Conservation (phyloP, 2,888 invertebrate genomes). For the Pseudococcus viburni region DNA sequence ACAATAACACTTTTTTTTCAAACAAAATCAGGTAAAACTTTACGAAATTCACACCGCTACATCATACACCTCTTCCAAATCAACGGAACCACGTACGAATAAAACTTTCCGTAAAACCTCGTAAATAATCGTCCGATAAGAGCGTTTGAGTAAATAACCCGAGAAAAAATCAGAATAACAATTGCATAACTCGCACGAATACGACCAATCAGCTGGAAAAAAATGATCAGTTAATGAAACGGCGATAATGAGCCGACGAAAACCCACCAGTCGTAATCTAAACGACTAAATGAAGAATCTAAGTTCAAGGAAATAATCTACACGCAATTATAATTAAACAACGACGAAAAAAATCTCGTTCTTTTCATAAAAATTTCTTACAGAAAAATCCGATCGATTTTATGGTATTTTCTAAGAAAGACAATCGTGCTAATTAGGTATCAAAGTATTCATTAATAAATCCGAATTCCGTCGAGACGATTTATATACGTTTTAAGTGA, state of each 20-base stretch:
- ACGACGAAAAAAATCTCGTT: neutral
- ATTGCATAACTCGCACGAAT: neutral
- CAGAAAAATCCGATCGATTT: neutral
- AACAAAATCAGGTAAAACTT: neutral
- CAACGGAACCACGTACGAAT: neutral
- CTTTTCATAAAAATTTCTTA: neutral
- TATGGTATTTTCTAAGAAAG: neutral
- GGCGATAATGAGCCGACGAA: neutral
- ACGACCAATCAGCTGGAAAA: neutral
- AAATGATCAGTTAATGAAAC: neutral
- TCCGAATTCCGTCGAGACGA: neutral
- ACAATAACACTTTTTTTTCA: too few relatives aligned
- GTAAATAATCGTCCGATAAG: neutral
- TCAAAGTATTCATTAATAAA: neutral
- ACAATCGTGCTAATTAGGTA: neutral
- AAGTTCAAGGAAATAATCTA: neutral
- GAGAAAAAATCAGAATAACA: neutral
- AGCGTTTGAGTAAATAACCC: neutral
- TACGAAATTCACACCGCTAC: neutral
- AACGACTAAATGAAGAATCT: neutral
- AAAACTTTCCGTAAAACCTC: neutral
- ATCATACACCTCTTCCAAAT: neutral
- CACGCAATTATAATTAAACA: neutral
- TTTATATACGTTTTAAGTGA: neutral
- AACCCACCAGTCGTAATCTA: too few relatives aligned